phyloP scores from a whole-genome alignment of 2,888 invertebrate species.

The Dichetophora obliterata region DNA sequence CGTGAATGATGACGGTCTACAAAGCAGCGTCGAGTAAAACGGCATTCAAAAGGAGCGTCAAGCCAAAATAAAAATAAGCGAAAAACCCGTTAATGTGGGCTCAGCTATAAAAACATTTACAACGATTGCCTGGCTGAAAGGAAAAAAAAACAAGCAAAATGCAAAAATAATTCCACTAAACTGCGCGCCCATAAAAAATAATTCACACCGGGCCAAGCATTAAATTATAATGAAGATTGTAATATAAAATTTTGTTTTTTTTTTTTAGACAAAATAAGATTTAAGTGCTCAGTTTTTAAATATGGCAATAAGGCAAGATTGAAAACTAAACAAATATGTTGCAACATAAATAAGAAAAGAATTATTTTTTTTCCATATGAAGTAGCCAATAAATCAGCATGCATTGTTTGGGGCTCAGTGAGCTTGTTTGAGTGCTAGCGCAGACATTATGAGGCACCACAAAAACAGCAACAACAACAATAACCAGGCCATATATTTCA shows the following conservation, averaged over 20 bases:
- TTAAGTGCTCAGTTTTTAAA: no score
- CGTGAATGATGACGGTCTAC: slow-evolving; percentile 30
- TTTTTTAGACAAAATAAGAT: background rate
- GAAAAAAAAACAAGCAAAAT: background rate
- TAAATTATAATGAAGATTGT: background rate
- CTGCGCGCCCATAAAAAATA: slow-evolving; percentile 11
- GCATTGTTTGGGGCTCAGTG: background rate
- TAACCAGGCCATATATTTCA: background rate
- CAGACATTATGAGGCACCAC: background rate
- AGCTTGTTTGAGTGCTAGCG: background rate
- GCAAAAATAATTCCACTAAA: background rate
- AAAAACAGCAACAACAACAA: background rate
- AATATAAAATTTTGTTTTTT: background rate
- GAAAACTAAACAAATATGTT: background rate
- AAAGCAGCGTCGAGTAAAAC: slow-evolving; percentile 2
- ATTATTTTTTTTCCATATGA: no score
- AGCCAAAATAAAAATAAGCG: background rate
- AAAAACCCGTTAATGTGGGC: slow-evolving; percentile 37
- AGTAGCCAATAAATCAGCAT: no score
- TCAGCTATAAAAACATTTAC: slow-evolving; percentile 43
- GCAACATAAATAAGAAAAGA: background rate
- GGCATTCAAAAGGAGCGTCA: slow-evolving; percentile 13
- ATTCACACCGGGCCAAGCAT: slow-evolving; percentile 2
- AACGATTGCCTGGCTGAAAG: slow-evolving; percentile 7
- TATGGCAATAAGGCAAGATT: background rate